A percentile compares a stretch with the other conserved stretches of the same genome.
Conservation (phyloP, 2,888 invertebrate genomes). For the Tineola bisselliella region DNA sequence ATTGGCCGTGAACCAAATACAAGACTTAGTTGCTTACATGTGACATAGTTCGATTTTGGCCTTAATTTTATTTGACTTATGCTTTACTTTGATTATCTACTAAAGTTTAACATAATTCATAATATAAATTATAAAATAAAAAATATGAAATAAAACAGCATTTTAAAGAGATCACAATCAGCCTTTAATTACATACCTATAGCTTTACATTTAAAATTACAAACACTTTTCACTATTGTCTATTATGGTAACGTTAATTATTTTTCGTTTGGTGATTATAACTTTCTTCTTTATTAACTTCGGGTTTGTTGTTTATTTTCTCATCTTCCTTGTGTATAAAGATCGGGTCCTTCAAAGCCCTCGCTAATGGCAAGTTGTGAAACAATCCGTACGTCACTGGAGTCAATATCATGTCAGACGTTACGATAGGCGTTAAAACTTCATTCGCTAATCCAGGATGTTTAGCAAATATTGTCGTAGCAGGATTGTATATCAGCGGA, state of each 20-base stretch:
- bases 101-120: not conserved
- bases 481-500: conserved; percentile 36
- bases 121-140: too few relatives aligned
- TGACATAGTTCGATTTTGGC: not conserved
- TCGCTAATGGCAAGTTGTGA: conserved; percentile 43
- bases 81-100: conserved; percentile 15
- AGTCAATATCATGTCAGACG: conserved; percentile 31
- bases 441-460: conserved; percentile 25
- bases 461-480: conserved; percentile 21
- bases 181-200: not conserved
- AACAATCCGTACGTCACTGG: conserved; percentile 45
- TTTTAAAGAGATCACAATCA: not conserved
- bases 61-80: conserved; percentile 17
- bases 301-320: not conserved
- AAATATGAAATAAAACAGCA: not conserved
- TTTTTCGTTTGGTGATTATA: too few relatives aligned
- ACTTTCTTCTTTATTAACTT: not conserved
- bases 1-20: conserved; percentile 22
- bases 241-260: too few relatives aligned
- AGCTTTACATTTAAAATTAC: not conserved
- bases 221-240: not conserved
- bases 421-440: conserved; percentile 27
- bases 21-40: conserved; percentile 16
- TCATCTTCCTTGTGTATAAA: conserved; percentile 31
- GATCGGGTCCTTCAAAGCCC: conserved; percentile 44